Evolutionary conservation across 2,888 invertebrate species (phyloP).

Genomic region (Lepidonotus clava): DNA sequence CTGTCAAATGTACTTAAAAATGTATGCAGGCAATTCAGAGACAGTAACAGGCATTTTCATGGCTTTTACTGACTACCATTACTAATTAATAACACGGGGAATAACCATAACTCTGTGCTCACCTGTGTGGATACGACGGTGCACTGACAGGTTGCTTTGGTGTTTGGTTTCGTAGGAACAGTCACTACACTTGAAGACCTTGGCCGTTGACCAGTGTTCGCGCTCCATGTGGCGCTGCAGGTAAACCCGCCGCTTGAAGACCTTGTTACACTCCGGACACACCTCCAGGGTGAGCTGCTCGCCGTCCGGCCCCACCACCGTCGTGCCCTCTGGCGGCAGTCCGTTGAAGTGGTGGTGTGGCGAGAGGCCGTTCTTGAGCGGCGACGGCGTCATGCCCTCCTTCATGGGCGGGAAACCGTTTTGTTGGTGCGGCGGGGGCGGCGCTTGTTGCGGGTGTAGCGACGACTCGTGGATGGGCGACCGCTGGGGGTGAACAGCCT

Average conservation of each 20-base stretch:
- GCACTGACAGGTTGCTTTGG: slow-evolving; percentile 80
- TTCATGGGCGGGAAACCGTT: slow-evolving; percentile 39
- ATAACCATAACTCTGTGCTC: slow-evolving; percentile 62
- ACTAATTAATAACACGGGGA: too few relatives aligned
- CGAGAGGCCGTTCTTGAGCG: slow-evolving; percentile 41
- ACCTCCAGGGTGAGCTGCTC: slow-evolving; percentile 59
- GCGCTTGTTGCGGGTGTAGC: slow-evolving; percentile 6
- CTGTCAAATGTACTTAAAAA: background rate
- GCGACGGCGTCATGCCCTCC: slow-evolving; percentile 31
- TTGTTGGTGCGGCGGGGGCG: background rate
- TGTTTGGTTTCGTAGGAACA: slow-evolving; percentile 80
- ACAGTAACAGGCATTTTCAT: too few relatives aligned
- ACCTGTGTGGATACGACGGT: slow-evolving; percentile 80
- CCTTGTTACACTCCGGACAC: slow-evolving; percentile 65
- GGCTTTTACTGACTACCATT: too few relatives aligned
- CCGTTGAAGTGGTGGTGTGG: slow-evolving; percentile 49
- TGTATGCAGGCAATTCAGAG: background rate
- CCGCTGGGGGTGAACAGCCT: slow-evolving; percentile 29
- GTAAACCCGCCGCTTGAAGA: slow-evolving; percentile 78
- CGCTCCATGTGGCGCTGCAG: slow-evolving; percentile 79
- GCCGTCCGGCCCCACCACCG: slow-evolving; percentile 37
- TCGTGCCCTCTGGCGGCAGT: slow-evolving; percentile 43
- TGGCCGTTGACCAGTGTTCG: slow-evolving; percentile 79
- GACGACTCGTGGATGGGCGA: background rate
- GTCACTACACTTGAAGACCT: slow-evolving; percentile 80